Percentiles rank a stretch among this genome's conserved stretches.
Evolutionary conservation across 2,797 vertebrate genomes (phyloP).

Genomic region (Pteropus rufus): DNA sequence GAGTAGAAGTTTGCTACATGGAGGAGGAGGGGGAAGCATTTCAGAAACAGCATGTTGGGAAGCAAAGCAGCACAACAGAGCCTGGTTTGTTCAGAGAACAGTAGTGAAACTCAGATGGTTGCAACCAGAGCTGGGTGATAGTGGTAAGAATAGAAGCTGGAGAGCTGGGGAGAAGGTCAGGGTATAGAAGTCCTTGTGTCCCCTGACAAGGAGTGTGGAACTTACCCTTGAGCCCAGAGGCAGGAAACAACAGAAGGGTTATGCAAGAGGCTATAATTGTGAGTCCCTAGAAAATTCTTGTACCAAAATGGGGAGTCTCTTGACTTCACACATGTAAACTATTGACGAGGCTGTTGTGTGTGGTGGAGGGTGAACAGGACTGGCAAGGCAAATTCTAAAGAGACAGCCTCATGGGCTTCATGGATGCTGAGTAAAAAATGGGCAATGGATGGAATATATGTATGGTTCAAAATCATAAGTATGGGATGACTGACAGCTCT

Average conservation of each 20-base stretch:
- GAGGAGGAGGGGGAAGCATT: not conserved
- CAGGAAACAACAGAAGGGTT: not conserved
- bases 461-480: conserved; percentile 35
- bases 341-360: not conserved
- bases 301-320: not conserved
- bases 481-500: conserved; percentile 28
- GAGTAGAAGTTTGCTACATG: not conserved
- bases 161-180: not conserved
- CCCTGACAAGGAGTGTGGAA: not conserved
- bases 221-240: not conserved
- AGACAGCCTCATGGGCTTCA: not conserved
- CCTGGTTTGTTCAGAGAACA: not conserved
- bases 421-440: not conserved
- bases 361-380: not conserved
- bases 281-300: not conserved
- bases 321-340: not conserved
- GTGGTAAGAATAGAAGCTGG: not conserved
- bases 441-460: conserved; percentile 22
- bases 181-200: not conserved
- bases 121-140: not conserved
- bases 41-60: not conserved
- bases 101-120: not conserved
- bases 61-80: not conserved
- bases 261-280: not conserved
- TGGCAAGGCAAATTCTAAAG: not conserved